Evolutionary conservation across 2,113 vertebrate genomes (phyloP).

Genomic region (Hipposideros armiger): DNA sequence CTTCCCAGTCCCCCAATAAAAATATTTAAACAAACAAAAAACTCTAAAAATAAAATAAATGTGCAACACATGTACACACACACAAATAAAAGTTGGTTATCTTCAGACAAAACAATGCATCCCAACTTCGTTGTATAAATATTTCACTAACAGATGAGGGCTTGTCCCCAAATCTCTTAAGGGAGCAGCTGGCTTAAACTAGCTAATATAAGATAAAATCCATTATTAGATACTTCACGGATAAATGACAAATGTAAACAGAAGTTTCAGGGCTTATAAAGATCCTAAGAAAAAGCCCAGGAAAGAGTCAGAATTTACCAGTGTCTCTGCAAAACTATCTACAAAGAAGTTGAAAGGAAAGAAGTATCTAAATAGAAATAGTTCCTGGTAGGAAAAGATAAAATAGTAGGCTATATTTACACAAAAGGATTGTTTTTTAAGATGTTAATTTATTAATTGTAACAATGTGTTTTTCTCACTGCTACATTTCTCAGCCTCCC

Average conservation of each 20-base stretch:
- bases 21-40: background rate
- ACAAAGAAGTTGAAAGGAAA: background rate
- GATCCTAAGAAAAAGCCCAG: background rate
- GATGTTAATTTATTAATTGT: conserved; percentile 47
- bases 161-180: background rate
- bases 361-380: background rate
- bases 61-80: background rate
- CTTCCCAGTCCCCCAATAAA: too few species aligned
- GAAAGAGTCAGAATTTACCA: background rate
- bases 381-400: background rate
- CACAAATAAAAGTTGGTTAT: background rate
- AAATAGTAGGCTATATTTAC: background rate
- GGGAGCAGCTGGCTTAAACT: background rate
- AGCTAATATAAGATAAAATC: background rate
- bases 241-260: conserved; percentile 9
- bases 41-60: conserved; percentile 5
- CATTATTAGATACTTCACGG: conserved; percentile 10
- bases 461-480: background rate
- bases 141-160: background rate
- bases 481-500: background rate
- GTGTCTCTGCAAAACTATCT: background rate
- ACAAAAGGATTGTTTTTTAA: background rate
- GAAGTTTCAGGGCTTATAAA: background rate
- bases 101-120: background rate
- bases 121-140: conserved; percentile 1